Conservation (phyloP, 2,797 vertebrate species). For the Acanthurus lineatus region DNA sequence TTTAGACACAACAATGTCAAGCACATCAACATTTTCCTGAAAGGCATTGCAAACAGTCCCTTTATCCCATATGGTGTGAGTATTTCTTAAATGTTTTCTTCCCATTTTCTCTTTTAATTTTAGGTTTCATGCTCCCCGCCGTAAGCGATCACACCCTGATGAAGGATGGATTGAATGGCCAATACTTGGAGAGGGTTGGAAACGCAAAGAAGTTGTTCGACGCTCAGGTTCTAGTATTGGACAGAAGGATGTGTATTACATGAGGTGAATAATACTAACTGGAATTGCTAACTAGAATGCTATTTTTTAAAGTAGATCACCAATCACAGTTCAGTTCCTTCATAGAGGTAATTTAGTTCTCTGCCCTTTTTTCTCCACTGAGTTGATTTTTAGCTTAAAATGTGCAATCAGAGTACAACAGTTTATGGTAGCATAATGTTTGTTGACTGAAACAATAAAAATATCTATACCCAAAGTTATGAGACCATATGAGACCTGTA, state of each 20-base stretch:
- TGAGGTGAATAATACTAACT: constrained; percentile 81
- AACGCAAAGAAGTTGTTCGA: constrained; percentile 89
- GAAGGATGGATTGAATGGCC: constrained; percentile 90
- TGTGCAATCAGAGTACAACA: no score
- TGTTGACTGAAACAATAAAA: no score
- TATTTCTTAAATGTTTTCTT: not conserved
- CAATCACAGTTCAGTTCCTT: no score
- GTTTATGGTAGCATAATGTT: no score
- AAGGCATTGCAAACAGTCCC: not conserved
- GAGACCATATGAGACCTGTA: no score
- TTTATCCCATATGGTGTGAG: not conserved
- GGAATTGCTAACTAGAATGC: not conserved
- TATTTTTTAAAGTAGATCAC: no score
- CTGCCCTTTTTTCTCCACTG: no score
- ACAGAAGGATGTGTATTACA: constrained; percentile 92
- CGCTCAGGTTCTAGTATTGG: constrained; percentile 90
- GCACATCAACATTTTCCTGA: not conserved
- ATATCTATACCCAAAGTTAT: no score
- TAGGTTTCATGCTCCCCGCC: constrained; percentile 44
- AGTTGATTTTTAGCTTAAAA: no score
- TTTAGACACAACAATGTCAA: no score
- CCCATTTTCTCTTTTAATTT: constrained; percentile 2
- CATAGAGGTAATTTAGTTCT: no score
- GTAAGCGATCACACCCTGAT: constrained; percentile 72
- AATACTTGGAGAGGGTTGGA: constrained; percentile 89